Evolutionary conservation across 2,797 vertebrate genomes (phyloP).

Genomic region (Hemibagrus guttatus): DNA sequence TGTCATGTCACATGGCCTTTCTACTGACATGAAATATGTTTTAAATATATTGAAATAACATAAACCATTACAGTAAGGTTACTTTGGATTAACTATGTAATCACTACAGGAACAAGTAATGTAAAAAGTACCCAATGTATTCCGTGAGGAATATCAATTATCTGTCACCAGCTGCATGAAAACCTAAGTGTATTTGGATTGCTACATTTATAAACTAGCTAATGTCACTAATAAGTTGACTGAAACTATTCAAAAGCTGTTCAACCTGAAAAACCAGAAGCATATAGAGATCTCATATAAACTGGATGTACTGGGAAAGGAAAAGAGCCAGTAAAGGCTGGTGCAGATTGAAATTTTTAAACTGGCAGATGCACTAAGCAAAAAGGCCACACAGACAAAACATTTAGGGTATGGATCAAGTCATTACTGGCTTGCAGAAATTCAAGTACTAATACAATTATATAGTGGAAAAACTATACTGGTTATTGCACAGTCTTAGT

Average conservation of each 20-base stretch:
- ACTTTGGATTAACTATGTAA: neutral
- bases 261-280: neutral
- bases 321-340: neutral
- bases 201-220: neutral
- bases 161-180: neutral
- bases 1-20: neutral
- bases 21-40: conserved; percentile 9
- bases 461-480: neutral
- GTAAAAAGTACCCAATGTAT: neutral
- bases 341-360: neutral
- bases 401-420: neutral
- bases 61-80: neutral
- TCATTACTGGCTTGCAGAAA: neutral
- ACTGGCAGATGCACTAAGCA: no score
- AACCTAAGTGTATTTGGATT: neutral
- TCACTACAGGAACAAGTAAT: neutral
- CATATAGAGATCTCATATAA: neutral
- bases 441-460: neutral
- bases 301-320: neutral
- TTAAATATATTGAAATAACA: neutral
- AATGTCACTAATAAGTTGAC: neutral
- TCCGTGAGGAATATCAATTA: neutral
- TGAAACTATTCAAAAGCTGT: neutral
- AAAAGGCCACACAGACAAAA: neutral
- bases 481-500: neutral